Percentiles rank a stretch among this genome's conserved stretches.
These are phyloP conservation scores for Bellardia bayeri DNA, from an alignment of 2,888 invertebrate species.

Conservation along the genomic window DNA sequence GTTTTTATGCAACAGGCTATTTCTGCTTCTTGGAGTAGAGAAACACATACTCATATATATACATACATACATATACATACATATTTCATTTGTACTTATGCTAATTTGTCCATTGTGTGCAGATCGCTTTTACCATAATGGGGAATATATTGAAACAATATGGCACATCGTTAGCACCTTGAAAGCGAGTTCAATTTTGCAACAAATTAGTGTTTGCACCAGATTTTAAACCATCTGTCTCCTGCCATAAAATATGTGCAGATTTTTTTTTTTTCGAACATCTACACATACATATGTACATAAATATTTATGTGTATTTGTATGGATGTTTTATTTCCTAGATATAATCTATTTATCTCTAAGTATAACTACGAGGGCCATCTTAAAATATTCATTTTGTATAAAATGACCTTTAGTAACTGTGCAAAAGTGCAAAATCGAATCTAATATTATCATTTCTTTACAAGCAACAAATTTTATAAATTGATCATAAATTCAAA, in stretches of 20 bases:
- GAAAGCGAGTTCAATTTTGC: slow-evolving; percentile 53
- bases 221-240: slow-evolving; percentile 63
- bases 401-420: too few species aligned
- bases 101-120: slow-evolving; percentile 65
- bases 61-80: background rate
- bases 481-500: too few species aligned
- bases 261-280: background rate
- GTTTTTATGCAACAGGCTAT: background rate
- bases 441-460: too few species aligned
- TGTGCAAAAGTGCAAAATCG: too few species aligned
- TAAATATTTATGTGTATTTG: slow-evolving; percentile 5
- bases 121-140: slow-evolving; percentile 48
- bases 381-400: background rate
- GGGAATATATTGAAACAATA: slow-evolving; percentile 39
- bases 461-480: too few species aligned
- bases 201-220: slow-evolving; percentile 62
- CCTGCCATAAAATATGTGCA: slow-evolving; percentile 36
- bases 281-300: background rate
- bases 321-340: slow-evolving; percentile 16
- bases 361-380: slow-evolving; percentile 6
- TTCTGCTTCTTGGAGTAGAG: background rate
- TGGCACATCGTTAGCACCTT: slow-evolving; percentile 67
- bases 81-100: slow-evolving; percentile 48
- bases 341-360: slow-evolving; percentile 48
- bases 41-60: too few species aligned